Evolutionary conservation across 2,888 invertebrate species (phyloP).

Genomic region (Fabriciana adippe): DNA sequence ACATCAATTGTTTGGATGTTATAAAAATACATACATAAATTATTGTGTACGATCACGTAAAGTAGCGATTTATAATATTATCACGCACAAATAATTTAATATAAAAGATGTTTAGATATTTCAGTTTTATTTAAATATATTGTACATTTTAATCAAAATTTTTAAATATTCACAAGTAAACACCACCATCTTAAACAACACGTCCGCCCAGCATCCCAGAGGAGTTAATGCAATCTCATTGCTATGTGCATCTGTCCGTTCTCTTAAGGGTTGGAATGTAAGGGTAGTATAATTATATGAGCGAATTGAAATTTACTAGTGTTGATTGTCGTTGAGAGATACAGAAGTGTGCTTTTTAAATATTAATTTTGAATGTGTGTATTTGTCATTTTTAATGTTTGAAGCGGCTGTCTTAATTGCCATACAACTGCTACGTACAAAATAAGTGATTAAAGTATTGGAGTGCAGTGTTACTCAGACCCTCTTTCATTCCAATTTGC

Average conservation of each 20-base stretch:
- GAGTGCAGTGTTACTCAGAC: no score
- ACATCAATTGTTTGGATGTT: no score
- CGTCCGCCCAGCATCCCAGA: slow-evolving; percentile 28
- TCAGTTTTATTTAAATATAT: background rate
- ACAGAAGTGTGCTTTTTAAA: background rate
- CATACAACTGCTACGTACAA: no score
- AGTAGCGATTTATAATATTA: no score
- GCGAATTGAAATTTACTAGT: slow-evolving; percentile 26
- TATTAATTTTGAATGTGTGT: background rate
- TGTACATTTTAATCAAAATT: slow-evolving; percentile 13
- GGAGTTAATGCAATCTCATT: slow-evolving; percentile 35
- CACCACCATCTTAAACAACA: slow-evolving; percentile 25
- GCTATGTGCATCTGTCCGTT: slow-evolving; percentile 36
- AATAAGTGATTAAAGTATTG: no score
- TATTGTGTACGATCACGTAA: no score
- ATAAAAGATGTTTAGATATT: background rate
- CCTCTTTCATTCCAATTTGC: no score
- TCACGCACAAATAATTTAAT: no score
- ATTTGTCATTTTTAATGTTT: slow-evolving; percentile 4
- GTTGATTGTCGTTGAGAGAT: slow-evolving; percentile 14
- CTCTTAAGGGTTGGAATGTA: slow-evolving; percentile 11
- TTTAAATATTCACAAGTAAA: slow-evolving; percentile 24
- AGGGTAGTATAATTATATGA: slow-evolving; percentile 29
- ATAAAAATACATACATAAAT: no score
- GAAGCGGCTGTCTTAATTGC: background rate